Percentiles rank a stretch among this genome's conserved stretches.
These are phyloP conservation scores for Astur gentilis DNA, from an alignment of 2,113 vertebrate genomes.

Conservation along the genomic window DNA sequence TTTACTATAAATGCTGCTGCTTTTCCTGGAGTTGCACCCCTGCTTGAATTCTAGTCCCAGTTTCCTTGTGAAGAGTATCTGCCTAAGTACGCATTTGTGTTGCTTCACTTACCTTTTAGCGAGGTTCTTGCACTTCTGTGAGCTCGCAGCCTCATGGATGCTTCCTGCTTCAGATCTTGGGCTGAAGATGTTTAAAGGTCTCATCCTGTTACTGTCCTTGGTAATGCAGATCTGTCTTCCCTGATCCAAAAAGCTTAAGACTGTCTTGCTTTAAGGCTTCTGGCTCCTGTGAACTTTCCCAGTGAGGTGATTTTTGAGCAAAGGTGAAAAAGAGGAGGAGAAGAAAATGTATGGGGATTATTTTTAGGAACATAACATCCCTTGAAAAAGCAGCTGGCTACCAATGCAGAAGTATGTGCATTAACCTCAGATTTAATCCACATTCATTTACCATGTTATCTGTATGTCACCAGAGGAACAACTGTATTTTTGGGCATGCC, in stretches of 20 bases:
- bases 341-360: neutral
- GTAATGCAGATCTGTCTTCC: neutral
- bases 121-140: too few relatives aligned
- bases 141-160: rapidly evolving
- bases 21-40: neutral
- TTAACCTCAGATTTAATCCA: neutral
- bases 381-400: neutral
- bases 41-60: neutral
- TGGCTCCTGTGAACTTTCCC: neutral
- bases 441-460: rapidly evolving
- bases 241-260: neutral
- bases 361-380: neutral
- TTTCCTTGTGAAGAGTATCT: neutral
- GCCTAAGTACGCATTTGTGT: neutral
- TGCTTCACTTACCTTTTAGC: neutral
- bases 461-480: neutral
- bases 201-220: neutral
- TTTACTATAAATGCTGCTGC: neutral
- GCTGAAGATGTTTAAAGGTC: neutral
- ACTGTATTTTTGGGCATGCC: neutral
- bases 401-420: rapidly evolving
- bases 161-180: neutral
- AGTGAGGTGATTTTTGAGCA: neutral
- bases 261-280: neutral
- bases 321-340: neutral